Evolutionary conservation across 2,888 invertebrate species (phyloP).

Genomic region (Hydraecia micacea): DNA sequence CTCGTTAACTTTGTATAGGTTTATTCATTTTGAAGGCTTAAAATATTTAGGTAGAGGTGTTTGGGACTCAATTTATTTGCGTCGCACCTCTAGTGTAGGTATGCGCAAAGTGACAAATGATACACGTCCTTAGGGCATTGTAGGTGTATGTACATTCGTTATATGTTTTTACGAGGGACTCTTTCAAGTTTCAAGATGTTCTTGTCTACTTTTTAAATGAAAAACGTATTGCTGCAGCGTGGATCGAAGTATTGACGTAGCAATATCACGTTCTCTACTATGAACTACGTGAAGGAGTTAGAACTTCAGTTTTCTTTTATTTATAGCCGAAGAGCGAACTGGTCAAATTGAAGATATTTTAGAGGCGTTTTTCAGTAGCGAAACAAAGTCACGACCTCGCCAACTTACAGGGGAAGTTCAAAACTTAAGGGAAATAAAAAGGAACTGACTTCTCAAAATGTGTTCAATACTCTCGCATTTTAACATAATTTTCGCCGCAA

Average conservation of each 20-base stretch:
- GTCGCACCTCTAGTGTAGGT: slow-evolving; percentile 9
- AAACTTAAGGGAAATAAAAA: slow-evolving; percentile 6
- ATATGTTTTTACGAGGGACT: background rate
- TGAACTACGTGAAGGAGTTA: slow-evolving; percentile 49
- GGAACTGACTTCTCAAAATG: background rate
- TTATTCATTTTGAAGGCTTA: slow-evolving; percentile 29
- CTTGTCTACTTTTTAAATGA: slow-evolving; percentile 26
- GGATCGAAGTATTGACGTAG: slow-evolving; percentile 26
- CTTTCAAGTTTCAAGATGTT: slow-evolving; percentile 30
- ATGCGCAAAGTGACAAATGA: slow-evolving; percentile 23
- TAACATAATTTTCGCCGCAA: slow-evolving; percentile 12
- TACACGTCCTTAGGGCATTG: slow-evolving; percentile 11
- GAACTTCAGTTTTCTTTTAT: slow-evolving; percentile 48
- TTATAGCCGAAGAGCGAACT: slow-evolving; percentile 28
- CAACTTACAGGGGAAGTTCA: background rate
- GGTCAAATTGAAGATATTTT: slow-evolving; percentile 6
- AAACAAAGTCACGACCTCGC: slow-evolving; percentile 1
- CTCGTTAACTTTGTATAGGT: slow-evolving; percentile 23
- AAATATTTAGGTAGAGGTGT: slow-evolving; percentile 40
- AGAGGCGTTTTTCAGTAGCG: background rate
- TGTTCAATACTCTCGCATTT: slow-evolving; percentile 21
- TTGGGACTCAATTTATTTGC: slow-evolving; percentile 37
- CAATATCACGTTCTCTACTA: slow-evolving; percentile 47
- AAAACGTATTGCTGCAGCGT: slow-evolving; percentile 29
- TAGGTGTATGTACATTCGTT: slow-evolving; percentile 4